Evolutionary conservation across 1,140 invertebrate species (phyloP), one percentile per base, ranked within the genome.

Genomic region (Eurosta solidaginis): DNA sequence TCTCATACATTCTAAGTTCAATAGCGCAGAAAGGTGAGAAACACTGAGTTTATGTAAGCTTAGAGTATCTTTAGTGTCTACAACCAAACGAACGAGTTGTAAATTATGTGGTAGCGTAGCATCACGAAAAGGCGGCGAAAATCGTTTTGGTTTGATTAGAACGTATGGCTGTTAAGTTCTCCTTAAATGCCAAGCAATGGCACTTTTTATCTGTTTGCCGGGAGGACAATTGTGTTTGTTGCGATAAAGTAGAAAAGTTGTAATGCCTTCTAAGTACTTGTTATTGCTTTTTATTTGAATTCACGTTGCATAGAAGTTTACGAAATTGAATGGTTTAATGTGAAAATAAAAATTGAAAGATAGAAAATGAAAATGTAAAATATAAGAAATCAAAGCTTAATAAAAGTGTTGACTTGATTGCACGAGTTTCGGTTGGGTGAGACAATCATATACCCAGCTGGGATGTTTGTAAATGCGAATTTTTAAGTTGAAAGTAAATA

Each of bases 1-100:
- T 17, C 27, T 17, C 14, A 25, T 17, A 22, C 12, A 29, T 59
- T 27, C 52, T 12, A 47, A 47, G 45, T 47, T 10, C n/a, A 47
- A 47, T 47, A 47, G 25, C 17, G 29, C 52, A n/a, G 59, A 42
- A 68, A 68, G 59, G 59, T 68, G n/a, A 68, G 59, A 68, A 68
- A 20, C 27, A n/a, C n/a, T n/a, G n/a, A n/a, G n/a, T n/a, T n/a
- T n/a, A n/a, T n/a, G n/a, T n/a, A n/a, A n/a, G n/a, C n/a, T n/a
- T n/a, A n/a, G n/a, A n/a, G n/a, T n/a, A n/a, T n/a, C n/a, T n/a
- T n/a, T n/a, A n/a, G n/a, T n/a, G n/a, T n/a, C n/a, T n/a, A n/a
- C n/a, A n/a, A n/a, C n/a, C n/a, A n/a, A n/a, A n/a, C n/a, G n/a
- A n/a, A n/a, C n/a, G 29, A 68, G 40, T n/a, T 40, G 33, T 36